phyloP scores from a whole-genome alignment of 2,113 vertebrate species.

The Empidonax traillii region DNA sequence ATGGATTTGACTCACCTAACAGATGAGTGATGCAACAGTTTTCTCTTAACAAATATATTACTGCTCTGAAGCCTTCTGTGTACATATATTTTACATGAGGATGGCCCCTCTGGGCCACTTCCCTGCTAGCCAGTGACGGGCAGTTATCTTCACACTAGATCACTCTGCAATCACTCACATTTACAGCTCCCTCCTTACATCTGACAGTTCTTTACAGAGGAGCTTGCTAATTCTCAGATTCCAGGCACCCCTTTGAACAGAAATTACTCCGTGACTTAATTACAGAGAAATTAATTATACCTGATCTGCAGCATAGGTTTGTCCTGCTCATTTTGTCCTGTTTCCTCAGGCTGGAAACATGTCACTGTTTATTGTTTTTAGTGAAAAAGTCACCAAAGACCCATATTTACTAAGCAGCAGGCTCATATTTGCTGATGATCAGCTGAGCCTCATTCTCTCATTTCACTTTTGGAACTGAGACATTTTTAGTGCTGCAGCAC shows the following conservation, averaged over 20 bases:
- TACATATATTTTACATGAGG: neutral
- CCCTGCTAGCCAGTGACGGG: neutral
- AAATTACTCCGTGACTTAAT: neutral
- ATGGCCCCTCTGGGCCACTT: neutral
- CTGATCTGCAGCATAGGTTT: neutral
- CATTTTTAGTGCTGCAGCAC: neutral
- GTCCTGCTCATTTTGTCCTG: neutral
- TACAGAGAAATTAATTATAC: neutral
- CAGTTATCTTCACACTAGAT: neutral
- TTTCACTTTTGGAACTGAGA: neutral
- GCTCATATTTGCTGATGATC: neutral
- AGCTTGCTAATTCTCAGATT: neutral
- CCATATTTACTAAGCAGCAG: neutral
- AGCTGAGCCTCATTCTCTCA: neutral
- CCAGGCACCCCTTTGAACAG: neutral
- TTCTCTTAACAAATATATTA: neutral
- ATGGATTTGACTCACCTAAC: neutral
- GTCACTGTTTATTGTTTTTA: rapidly evolving
- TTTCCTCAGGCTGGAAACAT: neutral
- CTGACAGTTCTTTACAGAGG: neutral
- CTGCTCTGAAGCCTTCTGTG: neutral
- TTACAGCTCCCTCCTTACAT: neutral
- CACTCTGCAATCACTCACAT: neutral
- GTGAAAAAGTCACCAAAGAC: neutral
- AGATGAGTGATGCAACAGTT: neutral